Conservation (phyloP, 2,797 vertebrate genomes). For the Premnoplex brunnescens region DNA sequence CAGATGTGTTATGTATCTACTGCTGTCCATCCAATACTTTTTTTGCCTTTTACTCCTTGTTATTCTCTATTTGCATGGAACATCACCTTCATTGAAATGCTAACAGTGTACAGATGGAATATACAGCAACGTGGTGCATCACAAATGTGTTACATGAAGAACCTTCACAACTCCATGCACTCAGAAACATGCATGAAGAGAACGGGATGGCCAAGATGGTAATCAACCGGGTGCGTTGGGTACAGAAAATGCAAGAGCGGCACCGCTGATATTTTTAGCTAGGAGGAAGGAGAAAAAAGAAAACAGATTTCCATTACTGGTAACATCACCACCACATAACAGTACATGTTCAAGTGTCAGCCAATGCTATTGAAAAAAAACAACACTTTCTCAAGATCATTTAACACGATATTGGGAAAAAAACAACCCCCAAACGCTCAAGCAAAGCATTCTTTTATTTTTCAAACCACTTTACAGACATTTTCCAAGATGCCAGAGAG, state of each 20-base stretch:
- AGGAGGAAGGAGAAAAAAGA: slow-evolving; percentile 44
- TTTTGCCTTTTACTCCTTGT: slow-evolving; percentile 32
- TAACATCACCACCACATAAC: neutral
- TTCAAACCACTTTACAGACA: neutral
- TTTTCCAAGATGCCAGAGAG: neutral
- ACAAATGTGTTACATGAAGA: slow-evolving; percentile 73
- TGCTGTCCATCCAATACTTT: slow-evolving; percentile 18
- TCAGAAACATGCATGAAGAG: slow-evolving; percentile 82
- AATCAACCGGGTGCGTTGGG: slow-evolving; percentile 73
- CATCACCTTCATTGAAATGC: slow-evolving; percentile 80
- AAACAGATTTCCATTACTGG: slow-evolving; percentile 20
- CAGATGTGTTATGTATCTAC: slow-evolving; percentile 40
- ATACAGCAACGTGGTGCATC: slow-evolving; percentile 72
- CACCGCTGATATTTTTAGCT: slow-evolving; percentile 76
- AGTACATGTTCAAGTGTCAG: slow-evolving; percentile 18
- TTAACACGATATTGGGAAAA: neutral
- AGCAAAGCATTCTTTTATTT: slow-evolving; percentile 2
- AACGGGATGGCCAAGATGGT: slow-evolving; percentile 67
- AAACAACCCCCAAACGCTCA: neutral
- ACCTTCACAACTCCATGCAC: slow-evolving; percentile 81
- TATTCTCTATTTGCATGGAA: slow-evolving; percentile 62
- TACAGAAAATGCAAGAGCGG: slow-evolving; percentile 71
- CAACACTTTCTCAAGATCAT: neutral
- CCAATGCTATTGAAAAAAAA: neutral
- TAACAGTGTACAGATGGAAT: slow-evolving; percentile 82